These are phyloP conservation scores for Ormyrus thymus DNA, from an alignment of 2,888 invertebrate genomes.

Conservation along the genomic window DNA sequence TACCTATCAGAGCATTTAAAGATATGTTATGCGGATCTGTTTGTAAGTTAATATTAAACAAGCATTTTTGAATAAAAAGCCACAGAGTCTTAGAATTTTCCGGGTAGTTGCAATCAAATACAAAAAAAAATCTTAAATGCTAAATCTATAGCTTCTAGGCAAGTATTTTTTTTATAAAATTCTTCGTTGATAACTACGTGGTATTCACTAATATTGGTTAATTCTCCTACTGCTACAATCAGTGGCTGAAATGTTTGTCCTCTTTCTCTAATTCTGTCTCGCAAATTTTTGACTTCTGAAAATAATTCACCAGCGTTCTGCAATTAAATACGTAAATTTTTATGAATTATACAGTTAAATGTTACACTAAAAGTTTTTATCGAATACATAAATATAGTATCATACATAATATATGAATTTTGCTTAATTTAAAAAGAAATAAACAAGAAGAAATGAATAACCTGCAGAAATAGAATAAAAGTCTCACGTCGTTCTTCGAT, in stretches of 20 bases:
- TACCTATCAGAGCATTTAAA: neutral
- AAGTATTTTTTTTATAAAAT: neutral
- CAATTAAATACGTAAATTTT: too few relatives aligned
- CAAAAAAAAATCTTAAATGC: constrained; percentile 9
- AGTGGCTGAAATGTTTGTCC: constrained; percentile 7
- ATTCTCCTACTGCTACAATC: neutral
- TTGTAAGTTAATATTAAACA: neutral
- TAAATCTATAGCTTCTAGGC: constrained; percentile 1
- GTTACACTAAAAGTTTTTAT: too few relatives aligned
- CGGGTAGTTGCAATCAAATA: constrained; percentile 5
- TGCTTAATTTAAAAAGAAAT: too few relatives aligned
- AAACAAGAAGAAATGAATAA: too few relatives aligned
- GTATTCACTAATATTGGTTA: neutral
- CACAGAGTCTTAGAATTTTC: constrained; percentile 2
- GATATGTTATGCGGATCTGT: neutral
- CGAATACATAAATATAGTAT: too few relatives aligned
- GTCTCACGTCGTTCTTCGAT: constrained; percentile 3
- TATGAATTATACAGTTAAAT: too few relatives aligned
- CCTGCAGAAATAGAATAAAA: neutral
- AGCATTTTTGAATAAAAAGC: constrained; percentile 9
- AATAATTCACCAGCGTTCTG: too few relatives aligned
- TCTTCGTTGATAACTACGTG: neutral
- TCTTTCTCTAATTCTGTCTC: neutral
- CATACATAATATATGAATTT: too few relatives aligned
- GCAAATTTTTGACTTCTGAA: too few relatives aligned